A percentile compares a stretch with the other conserved stretches of the same genome.
Evolutionary conservation across 2,113 vertebrate genomes (phyloP).

Genomic region (Microtus pennsylvanicus): DNA sequence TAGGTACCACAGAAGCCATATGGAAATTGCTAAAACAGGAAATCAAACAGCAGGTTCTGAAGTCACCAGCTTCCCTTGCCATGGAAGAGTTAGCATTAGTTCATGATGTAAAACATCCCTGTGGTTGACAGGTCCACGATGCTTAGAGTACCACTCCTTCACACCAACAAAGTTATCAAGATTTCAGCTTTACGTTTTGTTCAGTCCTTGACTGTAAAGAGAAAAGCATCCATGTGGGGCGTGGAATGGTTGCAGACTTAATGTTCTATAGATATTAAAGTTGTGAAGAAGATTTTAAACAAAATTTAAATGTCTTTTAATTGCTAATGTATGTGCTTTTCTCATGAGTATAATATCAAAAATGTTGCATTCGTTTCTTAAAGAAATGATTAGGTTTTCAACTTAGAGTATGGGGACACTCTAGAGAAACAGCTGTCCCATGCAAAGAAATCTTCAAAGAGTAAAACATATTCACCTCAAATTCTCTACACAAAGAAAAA

Average conservation of each 20-base stretch:
- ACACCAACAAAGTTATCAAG: not conserved
- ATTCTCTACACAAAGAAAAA: not conserved
- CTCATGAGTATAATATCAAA: not conserved
- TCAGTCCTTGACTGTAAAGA: not conserved
- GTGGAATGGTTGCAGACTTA: not conserved
- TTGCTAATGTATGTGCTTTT: not conserved
- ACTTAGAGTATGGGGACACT: not conserved
- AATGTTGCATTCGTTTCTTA: not conserved
- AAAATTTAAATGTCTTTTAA: not conserved
- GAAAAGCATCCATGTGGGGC: not conserved
- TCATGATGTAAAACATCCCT: not conserved
- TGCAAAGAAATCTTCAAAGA: not conserved
- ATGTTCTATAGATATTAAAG: not conserved
- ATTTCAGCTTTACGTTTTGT: not conserved
- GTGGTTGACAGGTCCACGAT: not conserved
- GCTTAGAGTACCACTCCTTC: not conserved
- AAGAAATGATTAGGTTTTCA: not conserved
- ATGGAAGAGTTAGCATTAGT: constrained; percentile 39
- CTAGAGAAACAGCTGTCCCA: not conserved
- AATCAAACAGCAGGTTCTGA: constrained; percentile 66
- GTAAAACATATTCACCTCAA: not conserved
- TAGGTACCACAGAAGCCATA: constrained; percentile 38
- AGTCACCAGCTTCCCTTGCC: constrained; percentile 9
- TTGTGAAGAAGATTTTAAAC: not conserved
- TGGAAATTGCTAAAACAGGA: constrained; percentile 73